phyloP scores from a whole-genome alignment of 2,113 vertebrate species.

The Megalops atlanticus region DNA sequence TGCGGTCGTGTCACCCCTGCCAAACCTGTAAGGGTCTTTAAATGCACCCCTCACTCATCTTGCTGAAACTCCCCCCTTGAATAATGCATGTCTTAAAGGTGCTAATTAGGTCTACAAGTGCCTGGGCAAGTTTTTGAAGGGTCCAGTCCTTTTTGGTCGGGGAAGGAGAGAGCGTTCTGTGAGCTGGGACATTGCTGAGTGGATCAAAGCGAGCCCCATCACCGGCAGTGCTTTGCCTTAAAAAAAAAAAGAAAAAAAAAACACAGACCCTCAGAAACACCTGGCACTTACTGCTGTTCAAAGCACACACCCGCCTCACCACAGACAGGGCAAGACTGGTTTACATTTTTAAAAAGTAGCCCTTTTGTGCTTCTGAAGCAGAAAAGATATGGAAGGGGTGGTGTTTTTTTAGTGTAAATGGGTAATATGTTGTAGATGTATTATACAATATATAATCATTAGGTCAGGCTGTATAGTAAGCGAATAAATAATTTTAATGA shows the following conservation, averaged over 20 bases:
- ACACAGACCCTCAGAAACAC: slow-evolving; percentile 1
- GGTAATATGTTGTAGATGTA: background rate
- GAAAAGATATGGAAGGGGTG: background rate
- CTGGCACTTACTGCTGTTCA: slow-evolving; percentile 26
- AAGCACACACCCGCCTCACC: background rate
- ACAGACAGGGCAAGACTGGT: background rate
- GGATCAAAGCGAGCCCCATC: slow-evolving; percentile 29
- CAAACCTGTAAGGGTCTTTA: slow-evolving; percentile 17
- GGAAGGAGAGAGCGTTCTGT: slow-evolving; percentile 1
- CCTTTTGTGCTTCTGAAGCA: slow-evolving; percentile 7
- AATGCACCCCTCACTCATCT: background rate
- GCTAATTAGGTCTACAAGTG: slow-evolving; percentile 8
- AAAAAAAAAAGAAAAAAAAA: background rate
- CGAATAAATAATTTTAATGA: background rate
- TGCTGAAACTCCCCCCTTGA: slow-evolving; percentile 3
- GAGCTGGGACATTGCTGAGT: background rate
- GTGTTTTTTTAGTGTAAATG: background rate
- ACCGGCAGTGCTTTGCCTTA: slow-evolving; percentile 6
- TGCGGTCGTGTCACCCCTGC: slow-evolving; percentile 13
- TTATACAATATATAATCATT: background rate
- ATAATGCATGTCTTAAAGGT: slow-evolving; percentile 30
- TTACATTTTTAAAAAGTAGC: background rate
- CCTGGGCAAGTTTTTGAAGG: slow-evolving; percentile 5
- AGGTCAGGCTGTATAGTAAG: background rate
- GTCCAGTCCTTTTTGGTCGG: background rate